Evolutionary conservation across 2,797 vertebrate species (phyloP).

Genomic region (Esox lucius): DNA sequence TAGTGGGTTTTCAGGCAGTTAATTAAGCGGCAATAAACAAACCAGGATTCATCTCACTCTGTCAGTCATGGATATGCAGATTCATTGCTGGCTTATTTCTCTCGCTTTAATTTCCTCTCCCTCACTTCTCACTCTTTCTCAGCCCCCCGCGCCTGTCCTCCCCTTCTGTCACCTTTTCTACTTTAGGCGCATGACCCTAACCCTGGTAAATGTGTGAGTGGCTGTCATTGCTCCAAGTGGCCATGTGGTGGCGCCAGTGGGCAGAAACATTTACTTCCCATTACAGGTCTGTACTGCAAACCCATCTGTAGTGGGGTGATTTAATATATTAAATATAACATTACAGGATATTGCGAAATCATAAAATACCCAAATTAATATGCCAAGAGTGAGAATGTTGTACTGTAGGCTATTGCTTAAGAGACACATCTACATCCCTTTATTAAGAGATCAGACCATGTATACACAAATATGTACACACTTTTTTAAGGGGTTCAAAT

Average conservation of each 20-base stretch:
- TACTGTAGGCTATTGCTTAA: not conserved
- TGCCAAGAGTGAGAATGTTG: not conserved
- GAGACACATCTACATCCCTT: not conserved
- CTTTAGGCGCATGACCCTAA: not conserved
- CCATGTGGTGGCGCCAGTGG: not conserved
- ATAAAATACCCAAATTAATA: not conserved
- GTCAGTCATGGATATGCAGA: not conserved
- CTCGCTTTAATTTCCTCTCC: not conserved
- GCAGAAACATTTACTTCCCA: not conserved
- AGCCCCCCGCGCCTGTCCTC: not conserved
- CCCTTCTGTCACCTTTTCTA: not conserved
- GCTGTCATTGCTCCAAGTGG: not conserved
- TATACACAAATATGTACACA: constrained; percentile 3
- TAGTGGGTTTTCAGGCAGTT: not conserved
- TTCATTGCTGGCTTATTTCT: not conserved
- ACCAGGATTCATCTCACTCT: not conserved
- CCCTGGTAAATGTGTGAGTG: not conserved
- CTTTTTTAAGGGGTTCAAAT: not conserved
- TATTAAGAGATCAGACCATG: not conserved
- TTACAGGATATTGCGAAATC: not conserved
- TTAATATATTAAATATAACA: not conserved
- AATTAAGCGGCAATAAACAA: not conserved
- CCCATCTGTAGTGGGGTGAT: not conserved
- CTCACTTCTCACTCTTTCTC: not conserved
- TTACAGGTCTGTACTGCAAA: not conserved